phyloP scores from a whole-genome alignment of 2,888 invertebrate genomes.

The Pegoplata infirma region DNA sequence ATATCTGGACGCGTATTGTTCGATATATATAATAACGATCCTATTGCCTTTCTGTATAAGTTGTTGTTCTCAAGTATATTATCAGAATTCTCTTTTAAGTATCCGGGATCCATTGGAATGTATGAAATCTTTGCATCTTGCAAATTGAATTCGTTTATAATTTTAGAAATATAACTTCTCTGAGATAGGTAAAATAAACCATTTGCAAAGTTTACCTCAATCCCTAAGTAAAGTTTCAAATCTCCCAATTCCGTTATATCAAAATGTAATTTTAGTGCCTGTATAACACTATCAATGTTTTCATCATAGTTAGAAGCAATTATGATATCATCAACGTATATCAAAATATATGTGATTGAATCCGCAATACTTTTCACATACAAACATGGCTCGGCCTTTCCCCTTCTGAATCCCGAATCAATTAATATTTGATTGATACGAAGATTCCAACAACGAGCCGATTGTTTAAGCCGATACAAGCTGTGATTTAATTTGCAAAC shows the following conservation, averaged over 20 bases:
- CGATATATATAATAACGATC: slow-evolving; percentile 14
- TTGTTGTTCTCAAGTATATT: not conserved
- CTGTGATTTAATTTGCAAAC: slow-evolving; percentile 27
- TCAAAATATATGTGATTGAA: slow-evolving; percentile 21
- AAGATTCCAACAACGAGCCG: slow-evolving; percentile 34
- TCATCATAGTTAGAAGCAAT: not conserved
- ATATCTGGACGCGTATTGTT: slow-evolving; percentile 24
- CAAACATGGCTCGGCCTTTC: slow-evolving; percentile 23
- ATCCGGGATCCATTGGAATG: slow-evolving; percentile 40
- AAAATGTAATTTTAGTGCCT: slow-evolving; percentile 10
- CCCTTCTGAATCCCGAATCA: slow-evolving; percentile 43
- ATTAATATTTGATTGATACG: slow-evolving; percentile 29
- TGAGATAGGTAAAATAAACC: slow-evolving; percentile 28
- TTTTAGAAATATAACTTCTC: slow-evolving; percentile 23
- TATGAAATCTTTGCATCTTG: slow-evolving; percentile 40
- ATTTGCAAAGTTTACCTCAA: slow-evolving; percentile 9
- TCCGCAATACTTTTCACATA: slow-evolving; percentile 2
- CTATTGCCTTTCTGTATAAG: not conserved
- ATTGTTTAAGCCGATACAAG: slow-evolving; percentile 36
- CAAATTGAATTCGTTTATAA: slow-evolving; percentile 16
- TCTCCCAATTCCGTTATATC: slow-evolving; percentile 26
- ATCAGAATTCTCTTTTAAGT: not conserved
- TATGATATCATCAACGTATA: slow-evolving; percentile 39
- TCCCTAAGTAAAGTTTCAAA: slow-evolving; percentile 32
- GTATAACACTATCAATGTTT: slow-evolving; percentile 4